phyloP scores from a whole-genome alignment of 2,113 vertebrate species.

The Machaerirhynchus nigripectus region DNA sequence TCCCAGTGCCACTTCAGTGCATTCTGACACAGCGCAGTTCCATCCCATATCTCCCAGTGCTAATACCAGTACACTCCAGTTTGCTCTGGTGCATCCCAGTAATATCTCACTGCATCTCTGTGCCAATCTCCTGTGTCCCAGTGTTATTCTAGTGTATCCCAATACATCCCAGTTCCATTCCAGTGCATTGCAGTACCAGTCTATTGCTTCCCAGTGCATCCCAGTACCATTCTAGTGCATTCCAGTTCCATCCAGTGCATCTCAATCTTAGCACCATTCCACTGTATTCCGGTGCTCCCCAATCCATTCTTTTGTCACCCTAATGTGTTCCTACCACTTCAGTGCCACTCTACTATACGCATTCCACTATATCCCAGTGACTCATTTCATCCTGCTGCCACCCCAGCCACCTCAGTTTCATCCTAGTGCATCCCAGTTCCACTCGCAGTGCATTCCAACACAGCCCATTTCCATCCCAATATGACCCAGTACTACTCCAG shows the following conservation, averaged over 20 bases:
- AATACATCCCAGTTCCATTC: not conserved
- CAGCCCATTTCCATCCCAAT: not conserved
- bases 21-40: not conserved
- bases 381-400: no score
- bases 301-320: not conserved
- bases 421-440: not conserved
- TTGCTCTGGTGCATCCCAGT: not conserved
- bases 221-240: not conserved
- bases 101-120: no score
- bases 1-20: not conserved
- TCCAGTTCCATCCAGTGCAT: not conserved
- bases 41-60: not conserved
- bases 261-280: not conserved
- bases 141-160: not conserved
- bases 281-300: no score
- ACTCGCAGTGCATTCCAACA: not conserved
- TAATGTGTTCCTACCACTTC: not conserved
- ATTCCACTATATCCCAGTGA: no score
- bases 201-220: not conserved
- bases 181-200: not conserved
- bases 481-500: not conserved
- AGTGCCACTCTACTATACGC: not conserved
- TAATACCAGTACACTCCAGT: not conserved
- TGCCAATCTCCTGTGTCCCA: not conserved
- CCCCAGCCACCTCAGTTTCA: no score